phyloP scores from a whole-genome alignment of 1,140 invertebrate species.

The Sminthurides bifidus region DNA sequence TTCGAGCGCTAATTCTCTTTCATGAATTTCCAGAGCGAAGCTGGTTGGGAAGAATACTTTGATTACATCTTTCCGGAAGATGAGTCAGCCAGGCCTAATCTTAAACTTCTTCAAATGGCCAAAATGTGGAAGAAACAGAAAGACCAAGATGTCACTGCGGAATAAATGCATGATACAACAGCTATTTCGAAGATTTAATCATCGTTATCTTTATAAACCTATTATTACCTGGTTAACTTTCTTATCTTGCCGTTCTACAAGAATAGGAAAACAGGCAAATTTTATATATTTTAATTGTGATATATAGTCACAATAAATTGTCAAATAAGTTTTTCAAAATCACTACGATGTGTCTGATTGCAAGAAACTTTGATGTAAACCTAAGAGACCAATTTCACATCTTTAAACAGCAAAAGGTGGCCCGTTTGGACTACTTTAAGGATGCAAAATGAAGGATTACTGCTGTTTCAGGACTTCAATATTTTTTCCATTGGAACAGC shows the following conservation, averaged over 20 bases:
- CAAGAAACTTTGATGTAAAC: too few species aligned
- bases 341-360: too few species aligned
- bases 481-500: too few species aligned
- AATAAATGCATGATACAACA: not conserved
- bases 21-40: slow-evolving; percentile 50
- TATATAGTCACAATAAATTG: not conserved
- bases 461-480: too few species aligned
- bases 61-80: slow-evolving; percentile 99
- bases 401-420: too few species aligned
- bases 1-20: too few species aligned
- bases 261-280: not conserved
- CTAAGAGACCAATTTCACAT: too few species aligned
- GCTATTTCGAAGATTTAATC: not conserved
- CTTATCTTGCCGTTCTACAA: not conserved
- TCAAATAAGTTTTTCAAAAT: too few species aligned
- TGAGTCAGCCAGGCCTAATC: slow-evolving; percentile 81
- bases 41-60: slow-evolving; percentile 97
- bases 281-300: not conserved
- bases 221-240: not conserved
- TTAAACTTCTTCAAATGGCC: slow-evolving; percentile 85
- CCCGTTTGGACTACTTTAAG: too few species aligned
- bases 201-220: not conserved
- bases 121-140: slow-evolving; percentile 84
- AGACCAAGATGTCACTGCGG: slow-evolving; percentile 19
- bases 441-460: too few species aligned